phyloP scores from a whole-genome alignment of 2,888 invertebrate genomes.

The Argynnis bischoffii region DNA sequence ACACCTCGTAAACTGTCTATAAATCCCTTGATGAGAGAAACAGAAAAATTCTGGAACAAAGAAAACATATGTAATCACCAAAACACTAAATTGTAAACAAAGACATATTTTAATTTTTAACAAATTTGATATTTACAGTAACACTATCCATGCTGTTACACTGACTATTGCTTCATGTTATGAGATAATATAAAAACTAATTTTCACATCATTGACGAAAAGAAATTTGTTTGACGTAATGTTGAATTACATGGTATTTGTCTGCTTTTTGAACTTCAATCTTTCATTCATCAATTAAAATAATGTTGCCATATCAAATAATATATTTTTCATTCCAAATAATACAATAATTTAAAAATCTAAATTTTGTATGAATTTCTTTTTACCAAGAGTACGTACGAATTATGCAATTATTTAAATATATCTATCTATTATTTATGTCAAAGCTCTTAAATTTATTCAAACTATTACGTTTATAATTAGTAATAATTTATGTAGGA shows the following conservation, averaged over 20 bases:
- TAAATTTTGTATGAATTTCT: too few species aligned
- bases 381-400: too few species aligned
- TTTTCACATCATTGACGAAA: slow-evolving; percentile 33
- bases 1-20: slow-evolving; percentile 91
- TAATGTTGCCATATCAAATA: slow-evolving; percentile 4
- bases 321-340: background rate
- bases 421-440: too few species aligned
- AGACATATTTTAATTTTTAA: slow-evolving; percentile 27
- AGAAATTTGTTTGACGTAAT: slow-evolving; percentile 37
- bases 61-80: slow-evolving; percentile 42
- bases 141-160: slow-evolving; percentile 62
- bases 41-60: slow-evolving; percentile 83
- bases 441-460: too few species aligned
- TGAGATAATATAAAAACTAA: slow-evolving; percentile 14
- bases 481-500: too few species aligned
- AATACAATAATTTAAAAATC: background rate
- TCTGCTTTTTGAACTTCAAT: slow-evolving; percentile 29
- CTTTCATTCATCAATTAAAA: background rate
- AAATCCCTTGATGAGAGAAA: slow-evolving; percentile 86
- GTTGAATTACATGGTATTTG: slow-evolving; percentile 23
- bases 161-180: slow-evolving; percentile 47
- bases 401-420: too few species aligned
- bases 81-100: slow-evolving; percentile 44
- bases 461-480: too few species aligned
- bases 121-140: slow-evolving; percentile 49